Conservation (phyloP, 1,140 invertebrate species). For the Rhyacophila brunnea region DNA sequence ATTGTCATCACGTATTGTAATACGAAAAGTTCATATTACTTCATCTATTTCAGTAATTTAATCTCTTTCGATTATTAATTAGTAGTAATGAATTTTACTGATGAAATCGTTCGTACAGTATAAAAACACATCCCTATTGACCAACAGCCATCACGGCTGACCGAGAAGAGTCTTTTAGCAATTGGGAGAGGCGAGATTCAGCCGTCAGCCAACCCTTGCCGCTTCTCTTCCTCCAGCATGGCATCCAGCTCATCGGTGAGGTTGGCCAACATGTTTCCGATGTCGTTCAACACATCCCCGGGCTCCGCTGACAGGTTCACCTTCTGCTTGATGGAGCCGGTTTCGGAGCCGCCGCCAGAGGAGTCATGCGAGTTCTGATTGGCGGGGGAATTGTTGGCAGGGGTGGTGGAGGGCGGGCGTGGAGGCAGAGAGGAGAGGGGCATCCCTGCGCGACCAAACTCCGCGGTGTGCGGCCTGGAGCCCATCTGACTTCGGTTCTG, state of each 20-base stretch:
- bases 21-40: neutral
- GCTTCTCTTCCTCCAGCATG: constrained; percentile 90
- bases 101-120: neutral
- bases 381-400: constrained; percentile 41
- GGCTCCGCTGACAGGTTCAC: constrained; percentile 57
- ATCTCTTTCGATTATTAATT: neutral
- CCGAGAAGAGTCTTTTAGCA: too few relatives aligned
- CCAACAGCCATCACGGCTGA: too few relatives aligned
- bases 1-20: too few relatives aligned
- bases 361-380: constrained; percentile 39
- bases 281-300: constrained; percentile 91
- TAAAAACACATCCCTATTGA: neutral
- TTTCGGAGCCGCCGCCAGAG: constrained; percentile 38
- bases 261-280: constrained; percentile 94
- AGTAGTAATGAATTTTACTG: neutral
- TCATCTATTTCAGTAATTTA: neutral
- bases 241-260: constrained; percentile 91
- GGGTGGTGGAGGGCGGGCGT: constrained; percentile 37
- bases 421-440: constrained; percentile 42
- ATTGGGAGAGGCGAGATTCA: constrained; percentile 38
- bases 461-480: constrained; percentile 50
- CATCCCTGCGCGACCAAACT: constrained; percentile 46
- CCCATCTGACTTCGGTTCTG: constrained; percentile 53
- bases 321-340: constrained; percentile 32
- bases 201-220: constrained; percentile 69